Evolutionary conservation across 2,888 invertebrate genomes (phyloP), one percentile per base, ranked within the genome.

Genomic region (Chloroclystis v-ata): DNA sequence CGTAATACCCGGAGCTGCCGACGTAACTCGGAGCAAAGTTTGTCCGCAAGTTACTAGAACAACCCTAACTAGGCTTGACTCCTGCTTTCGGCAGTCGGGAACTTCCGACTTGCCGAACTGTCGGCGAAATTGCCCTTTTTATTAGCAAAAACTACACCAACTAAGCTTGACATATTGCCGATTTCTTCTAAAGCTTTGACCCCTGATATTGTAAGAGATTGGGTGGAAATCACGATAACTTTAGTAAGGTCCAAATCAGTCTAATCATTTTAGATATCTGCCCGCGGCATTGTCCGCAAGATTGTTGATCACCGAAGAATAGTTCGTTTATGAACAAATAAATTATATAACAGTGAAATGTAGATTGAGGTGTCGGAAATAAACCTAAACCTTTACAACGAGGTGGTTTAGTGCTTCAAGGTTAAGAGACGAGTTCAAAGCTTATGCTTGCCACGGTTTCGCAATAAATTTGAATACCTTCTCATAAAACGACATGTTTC

Each of bases 61-160:
- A 35, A 35, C 20, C 20, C 35, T 35, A 35, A 20, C 35, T 16
- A 35, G 11, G 20, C 35, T 20, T 24, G 35, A 35, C 35, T 20
- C 11, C 20, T 35, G 20, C 20, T 35, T 11, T 35, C 35, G 7
- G 16, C 32, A 32, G 12, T 14, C 33, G 1, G 9, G 35, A 33
- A 16, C 33, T 16, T 6, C 20, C 7, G 20, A 35, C 16, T 24
- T 11, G 14, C 9, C 14, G n/a, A 35, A 35, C 35, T 35, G 20
- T 35, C 35, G 16, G 10, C 11, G 11, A 16, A 35, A 35, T 20
- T 35, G 35, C 35, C 35, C 20, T 35, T 35, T 33, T 35, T 35
- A 35, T 35, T 16, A 20, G 35, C 20, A 10, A 10, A 11, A 35
- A 33, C 20, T 26, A 26, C 4, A 26, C 8, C 8, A 20, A 20